phyloP scores from a whole-genome alignment of 2,888 invertebrate genomes.

The Hetaerina titia region DNA sequence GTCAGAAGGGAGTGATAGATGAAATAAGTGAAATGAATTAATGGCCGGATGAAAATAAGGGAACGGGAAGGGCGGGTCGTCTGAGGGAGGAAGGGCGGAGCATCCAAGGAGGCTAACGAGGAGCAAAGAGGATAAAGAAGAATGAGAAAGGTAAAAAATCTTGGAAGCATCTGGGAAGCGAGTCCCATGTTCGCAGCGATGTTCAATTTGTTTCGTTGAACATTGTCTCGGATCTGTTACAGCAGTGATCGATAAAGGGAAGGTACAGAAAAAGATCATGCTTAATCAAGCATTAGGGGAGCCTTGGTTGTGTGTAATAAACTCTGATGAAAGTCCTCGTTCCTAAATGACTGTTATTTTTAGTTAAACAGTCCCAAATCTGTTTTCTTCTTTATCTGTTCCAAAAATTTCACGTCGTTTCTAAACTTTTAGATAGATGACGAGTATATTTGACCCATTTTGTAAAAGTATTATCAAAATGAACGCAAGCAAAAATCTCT shows the following conservation, averaged over 20 bases:
- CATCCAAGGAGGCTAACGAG: not conserved
- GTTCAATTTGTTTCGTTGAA: conserved; percentile 13
- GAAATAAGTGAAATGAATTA: conserved; percentile 65
- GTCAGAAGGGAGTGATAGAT: conserved; percentile 64
- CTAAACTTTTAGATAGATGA: not conserved
- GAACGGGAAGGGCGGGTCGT: not conserved
- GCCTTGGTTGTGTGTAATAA: not conserved
- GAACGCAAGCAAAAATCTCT: not conserved
- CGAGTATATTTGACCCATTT: not conserved
- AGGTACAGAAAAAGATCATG: not conserved
- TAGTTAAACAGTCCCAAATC: not conserved
- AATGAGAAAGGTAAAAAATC: not conserved
- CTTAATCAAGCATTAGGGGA: not conserved
- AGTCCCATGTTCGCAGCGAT: conserved; percentile 21
- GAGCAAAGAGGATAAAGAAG: conserved; percentile 32
- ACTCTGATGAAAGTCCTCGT: not conserved
- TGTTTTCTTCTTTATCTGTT: too few species aligned
- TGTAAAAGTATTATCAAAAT: not conserved
- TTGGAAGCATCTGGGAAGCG: conserved; percentile 10
- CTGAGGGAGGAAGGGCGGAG: not conserved
- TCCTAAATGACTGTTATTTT: not conserved
- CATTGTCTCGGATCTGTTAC: not conserved
- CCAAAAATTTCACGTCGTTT: too few species aligned
- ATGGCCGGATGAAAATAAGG: conserved; percentile 44
- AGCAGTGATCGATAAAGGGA: not conserved